Percentiles rank a stretch among this genome's conserved stretches.
Evolutionary conservation across 2,113 vertebrate genomes (phyloP).

Genomic region (Gambusia affinis): DNA sequence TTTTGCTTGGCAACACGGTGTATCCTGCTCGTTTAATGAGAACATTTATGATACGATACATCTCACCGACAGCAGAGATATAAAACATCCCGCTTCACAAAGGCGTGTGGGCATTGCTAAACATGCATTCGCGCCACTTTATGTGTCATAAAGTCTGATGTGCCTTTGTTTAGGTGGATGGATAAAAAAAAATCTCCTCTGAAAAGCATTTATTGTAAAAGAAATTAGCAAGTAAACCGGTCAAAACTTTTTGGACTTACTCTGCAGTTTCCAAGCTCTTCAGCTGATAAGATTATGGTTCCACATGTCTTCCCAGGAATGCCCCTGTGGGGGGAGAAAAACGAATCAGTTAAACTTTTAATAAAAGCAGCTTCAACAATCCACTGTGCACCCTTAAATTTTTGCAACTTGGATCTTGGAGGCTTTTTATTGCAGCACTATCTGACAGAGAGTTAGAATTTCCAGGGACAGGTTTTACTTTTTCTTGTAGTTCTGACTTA

Average conservation of each 20-base stretch:
- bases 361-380: background rate
- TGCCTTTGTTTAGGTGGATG: constrained; percentile 1
- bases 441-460: background rate
- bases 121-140: constrained; percentile 29
- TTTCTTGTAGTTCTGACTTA: background rate
- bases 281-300: constrained; percentile 88
- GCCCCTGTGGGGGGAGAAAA: constrained; percentile 78
- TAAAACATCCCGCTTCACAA: constrained; percentile 42
- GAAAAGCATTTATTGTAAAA: constrained; percentile 20
- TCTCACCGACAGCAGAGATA: constrained; percentile 26
- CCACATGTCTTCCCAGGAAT: constrained; percentile 94
- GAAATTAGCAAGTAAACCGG: background rate
- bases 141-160: constrained; percentile 14
- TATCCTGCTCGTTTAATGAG: constrained; percentile 42
- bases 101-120: constrained; percentile 28
- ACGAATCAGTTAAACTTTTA: constrained; percentile 9
- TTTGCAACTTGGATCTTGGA: background rate
- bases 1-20: constrained; percentile 27
- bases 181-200: constrained; percentile 15
- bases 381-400: background rate
- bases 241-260: constrained; percentile 78
- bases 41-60: constrained; percentile 44
- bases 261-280: constrained; percentile 94
- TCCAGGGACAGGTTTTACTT: background rate
- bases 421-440: background rate